Evolutionary conservation across 2,888 invertebrate genomes (phyloP), one percentile per base, ranked within the genome.

Genomic region (Heterodera filipjevi): DNA sequence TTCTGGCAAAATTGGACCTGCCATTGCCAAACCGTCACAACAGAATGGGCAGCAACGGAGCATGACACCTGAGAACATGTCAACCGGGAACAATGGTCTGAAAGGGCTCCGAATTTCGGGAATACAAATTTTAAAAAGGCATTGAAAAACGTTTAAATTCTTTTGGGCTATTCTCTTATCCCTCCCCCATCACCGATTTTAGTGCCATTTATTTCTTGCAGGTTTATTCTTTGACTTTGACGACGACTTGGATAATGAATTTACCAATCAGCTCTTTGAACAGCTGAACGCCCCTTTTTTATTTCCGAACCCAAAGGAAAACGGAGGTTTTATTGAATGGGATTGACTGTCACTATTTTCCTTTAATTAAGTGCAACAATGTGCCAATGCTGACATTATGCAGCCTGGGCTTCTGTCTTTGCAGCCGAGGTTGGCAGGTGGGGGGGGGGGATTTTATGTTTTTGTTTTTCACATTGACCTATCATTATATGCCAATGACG

Each of bases 341-440:
- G 27, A n/a, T 27, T 1, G 19, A 1, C n/a, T 22, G 46, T 46
- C 19, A 32, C 33, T 35, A 2, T 22, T 16, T 22, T 27, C 30
- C n/a, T 27, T 77, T 6, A 3, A 12, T 35, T 53, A n/a, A 53
- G 64, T 66, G 32, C 30, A 27, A 32, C 81, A 80, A 73, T 75
- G 71, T 66, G 80, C 68, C 30, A 83, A 83, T 77, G 87, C 89
- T 10, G 89, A 99, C 91, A 95, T 98, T 89, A 96, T 99, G 90
- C 99, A 99, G 91, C 99, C 99, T 76, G 96, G 96, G 89, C 92
- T 99, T 89, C 94, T 96, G 66, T 96, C 97, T 77, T 91, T 99
- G 81, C 98, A 99, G 91, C 98, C 99, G 83, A 59, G 59, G 59
- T 59, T 14, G 59, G 59, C 27, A 22, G 59, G n/a, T 22, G 59